Evolutionary conservation across 2,888 invertebrate species (phyloP).

Genomic region (Lapara coniferarum): DNA sequence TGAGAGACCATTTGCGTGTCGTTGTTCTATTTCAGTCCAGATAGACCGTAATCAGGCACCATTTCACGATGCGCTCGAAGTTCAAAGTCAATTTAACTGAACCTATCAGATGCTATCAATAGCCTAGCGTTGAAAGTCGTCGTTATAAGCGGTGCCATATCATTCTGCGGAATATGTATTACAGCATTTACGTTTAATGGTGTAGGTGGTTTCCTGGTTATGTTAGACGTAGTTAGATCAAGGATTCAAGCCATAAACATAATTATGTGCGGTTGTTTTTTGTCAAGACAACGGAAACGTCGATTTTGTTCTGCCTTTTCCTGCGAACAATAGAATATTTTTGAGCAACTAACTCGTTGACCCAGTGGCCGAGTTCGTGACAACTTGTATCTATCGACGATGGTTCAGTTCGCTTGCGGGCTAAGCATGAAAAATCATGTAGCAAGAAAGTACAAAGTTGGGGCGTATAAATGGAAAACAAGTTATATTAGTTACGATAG

Average conservation of each 20-base stretch:
- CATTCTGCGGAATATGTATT: neutral
- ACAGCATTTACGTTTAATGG: neutral
- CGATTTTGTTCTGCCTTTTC: neutral
- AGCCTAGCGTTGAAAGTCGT: slow-evolving; percentile 16
- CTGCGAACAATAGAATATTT: slow-evolving; percentile 32
- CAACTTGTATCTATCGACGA: slow-evolving; percentile 59
- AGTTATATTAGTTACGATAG: neutral
- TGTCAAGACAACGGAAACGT: neutral
- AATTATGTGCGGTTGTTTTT: slow-evolving; percentile 1
- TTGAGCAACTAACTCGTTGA: slow-evolving; percentile 61
- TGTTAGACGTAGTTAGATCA: slow-evolving; percentile 8
- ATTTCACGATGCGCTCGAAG: slow-evolving; percentile 43
- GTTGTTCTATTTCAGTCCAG: slow-evolving; percentile 39
- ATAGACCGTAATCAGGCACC: slow-evolving; percentile 41
- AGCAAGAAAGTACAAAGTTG: neutral
- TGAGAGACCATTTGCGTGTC: slow-evolving; percentile 44
- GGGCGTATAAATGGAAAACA: neutral
- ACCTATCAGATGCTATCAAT: slow-evolving; percentile 32
- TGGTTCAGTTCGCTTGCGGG: slow-evolving; percentile 42
- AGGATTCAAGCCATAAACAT: neutral
- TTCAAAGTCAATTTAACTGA: slow-evolving; percentile 42
- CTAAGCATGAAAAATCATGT: slow-evolving; percentile 19
- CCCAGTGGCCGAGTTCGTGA: slow-evolving; percentile 75
- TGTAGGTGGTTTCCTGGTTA: slow-evolving; percentile 13
- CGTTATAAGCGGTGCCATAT: neutral